Base-by-base conservation (phyloP, 2,113 vertebrate species). In the Nannospalax galili region DNA sequence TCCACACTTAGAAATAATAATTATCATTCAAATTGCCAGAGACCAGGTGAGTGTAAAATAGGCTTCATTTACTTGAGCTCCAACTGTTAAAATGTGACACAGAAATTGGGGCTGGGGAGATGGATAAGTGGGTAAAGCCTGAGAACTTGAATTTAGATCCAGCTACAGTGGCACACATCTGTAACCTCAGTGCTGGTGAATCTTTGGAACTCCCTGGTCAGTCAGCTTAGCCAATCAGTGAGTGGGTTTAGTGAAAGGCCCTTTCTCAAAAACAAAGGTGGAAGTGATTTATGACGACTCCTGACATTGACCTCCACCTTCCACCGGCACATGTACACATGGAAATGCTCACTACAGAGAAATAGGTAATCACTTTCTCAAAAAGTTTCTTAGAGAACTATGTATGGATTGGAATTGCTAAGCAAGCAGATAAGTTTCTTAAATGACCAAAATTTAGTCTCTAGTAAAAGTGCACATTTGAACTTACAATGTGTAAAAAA, bases 1-100 rank as follows among this genome's bases (percentile, higher is more conserved):
- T 14, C 0, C n/a, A 62, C 35, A 58, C 74, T 97, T 97, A 94
- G 97, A 97, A 95, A 56, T 84, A 69, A 88, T 87, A 1, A 0
- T 91, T 96, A 67, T 64, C 93, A 95, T 96, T 95, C 58, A 95
- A 90, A 94, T 88, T 84, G 45, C 56, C 20, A 12, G 45, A 86
- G 28, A 45, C 40, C 45, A 89, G 72, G 45, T 95, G 70, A 88
- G 77, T 97, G 93, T 84, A 97, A 97, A 98, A 95, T 87, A 84
- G 75, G 62, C 32, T 96, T 97, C 65, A 77, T 80, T 98, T 79
- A 67, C 32, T 88, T 90, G 78, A 91, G 48, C 58, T 96, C 35
- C 15, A 93, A n/a, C 87, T 84, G 28, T 69, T 37, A 9, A 93
- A 24, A 84, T 78, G 16, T 85, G 26, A 65, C 24, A 70, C 8